phyloP scores from a whole-genome alignment of 2,888 invertebrate species.

The Melolontha melolontha region DNA sequence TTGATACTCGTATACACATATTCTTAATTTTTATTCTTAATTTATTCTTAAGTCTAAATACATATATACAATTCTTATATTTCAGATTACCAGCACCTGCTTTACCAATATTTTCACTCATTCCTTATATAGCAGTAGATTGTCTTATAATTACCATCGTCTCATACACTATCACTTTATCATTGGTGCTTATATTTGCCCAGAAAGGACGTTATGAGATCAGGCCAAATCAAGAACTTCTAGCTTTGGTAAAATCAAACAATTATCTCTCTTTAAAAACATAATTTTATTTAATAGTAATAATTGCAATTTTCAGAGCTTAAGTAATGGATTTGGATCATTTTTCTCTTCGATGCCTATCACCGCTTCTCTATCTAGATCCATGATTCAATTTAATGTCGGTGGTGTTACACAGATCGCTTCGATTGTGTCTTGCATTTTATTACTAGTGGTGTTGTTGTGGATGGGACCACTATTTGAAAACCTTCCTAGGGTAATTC shows the following conservation, averaged over 20 bases:
- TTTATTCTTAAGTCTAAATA: too few species aligned
- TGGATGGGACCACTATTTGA: conserved; percentile 82
- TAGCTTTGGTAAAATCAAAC: conserved; percentile 73
- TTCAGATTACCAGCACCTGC: conserved; percentile 75
- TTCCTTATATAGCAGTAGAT: conserved; percentile 73
- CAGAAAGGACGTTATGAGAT: conserved; percentile 80
- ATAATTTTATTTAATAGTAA: background rate
- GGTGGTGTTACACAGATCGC: conserved; percentile 82
- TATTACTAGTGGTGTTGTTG: conserved; percentile 76
- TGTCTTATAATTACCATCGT: conserved; percentile 80
- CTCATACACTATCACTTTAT: conserved; percentile 82
- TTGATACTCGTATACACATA: too few species aligned
- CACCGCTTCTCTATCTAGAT: conserved; percentile 79
- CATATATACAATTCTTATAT: conserved; percentile 45
- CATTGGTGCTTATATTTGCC: conserved; percentile 85
- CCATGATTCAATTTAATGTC: conserved; percentile 85
- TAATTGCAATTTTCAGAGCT: conserved; percentile 70
- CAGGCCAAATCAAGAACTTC: conserved; percentile 81
- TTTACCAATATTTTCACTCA: conserved; percentile 72
- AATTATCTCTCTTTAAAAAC: background rate
- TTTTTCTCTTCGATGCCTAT: conserved; percentile 81
- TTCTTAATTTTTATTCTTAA: too few species aligned
- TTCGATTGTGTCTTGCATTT: conserved; percentile 74
- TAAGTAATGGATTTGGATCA: conserved; percentile 80
- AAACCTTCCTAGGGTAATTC: conserved; percentile 75